phyloP scores from a whole-genome alignment of 2,113 vertebrate genomes.

The Dermatemys mawii region DNA sequence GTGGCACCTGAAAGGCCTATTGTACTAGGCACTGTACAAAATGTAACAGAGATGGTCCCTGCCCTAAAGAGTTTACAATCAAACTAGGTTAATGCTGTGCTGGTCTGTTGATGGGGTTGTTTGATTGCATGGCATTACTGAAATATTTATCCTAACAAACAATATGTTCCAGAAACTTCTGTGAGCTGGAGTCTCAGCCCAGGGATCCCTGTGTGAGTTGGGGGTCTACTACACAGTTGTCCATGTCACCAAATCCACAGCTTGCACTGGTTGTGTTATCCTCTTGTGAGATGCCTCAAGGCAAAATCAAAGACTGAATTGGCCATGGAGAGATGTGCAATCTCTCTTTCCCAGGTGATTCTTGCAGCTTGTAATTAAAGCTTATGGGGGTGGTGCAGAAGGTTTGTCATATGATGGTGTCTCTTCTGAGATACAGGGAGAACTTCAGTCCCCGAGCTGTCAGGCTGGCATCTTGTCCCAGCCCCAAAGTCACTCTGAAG shows the following conservation, averaged over 20 bases:
- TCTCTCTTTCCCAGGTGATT: background rate
- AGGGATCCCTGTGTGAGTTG: background rate
- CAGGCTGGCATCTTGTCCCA: background rate
- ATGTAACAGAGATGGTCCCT: background rate
- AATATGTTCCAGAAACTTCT: background rate
- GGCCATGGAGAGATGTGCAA: background rate
- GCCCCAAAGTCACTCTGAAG: background rate
- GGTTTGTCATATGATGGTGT: background rate
- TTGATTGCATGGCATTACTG: background rate
- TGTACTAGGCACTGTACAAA: no score
- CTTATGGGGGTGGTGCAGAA: background rate
- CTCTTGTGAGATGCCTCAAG: background rate
- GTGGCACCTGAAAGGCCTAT: background rate
- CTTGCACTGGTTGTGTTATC: background rate
- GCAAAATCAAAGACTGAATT: background rate
- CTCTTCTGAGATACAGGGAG: background rate
- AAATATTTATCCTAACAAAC: background rate
- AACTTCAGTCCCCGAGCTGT: background rate
- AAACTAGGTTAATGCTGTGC: no score
- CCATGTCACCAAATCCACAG: background rate
- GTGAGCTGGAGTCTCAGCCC: background rate
- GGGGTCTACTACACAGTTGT: rapidly evolving
- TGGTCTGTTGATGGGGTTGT: background rate
- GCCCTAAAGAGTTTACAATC: background rate
- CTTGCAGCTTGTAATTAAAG: background rate